Evolutionary conservation across 2,888 invertebrate species (phyloP), one percentile per base, ranked within the genome.

Genomic region (Linnaemya tessellans): DNA sequence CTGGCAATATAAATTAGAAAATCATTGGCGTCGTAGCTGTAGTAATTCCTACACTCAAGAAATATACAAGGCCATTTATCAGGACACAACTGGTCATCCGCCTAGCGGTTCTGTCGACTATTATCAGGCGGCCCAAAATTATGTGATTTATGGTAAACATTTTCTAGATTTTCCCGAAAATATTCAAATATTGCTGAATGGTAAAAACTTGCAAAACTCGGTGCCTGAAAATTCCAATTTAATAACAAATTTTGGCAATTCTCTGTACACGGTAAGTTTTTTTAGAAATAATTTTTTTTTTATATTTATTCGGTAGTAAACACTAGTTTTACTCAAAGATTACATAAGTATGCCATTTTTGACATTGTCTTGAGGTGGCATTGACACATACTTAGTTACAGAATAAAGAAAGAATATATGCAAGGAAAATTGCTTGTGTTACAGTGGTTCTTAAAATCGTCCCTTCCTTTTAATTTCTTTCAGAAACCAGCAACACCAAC

Each of bases 71-170:
- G 88, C 90, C 0, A 89, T 92, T n/a, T 90, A 89, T 54, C 89
- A 88, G 20, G 87, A 89, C 22, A 88, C 87, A 0, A 62, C 78
- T 0, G 90, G 88, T 0, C 90, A 91, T 82, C 92, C 91, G 20
- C 64, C 87, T 7, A 86, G 86, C 18, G 89, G 88, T 15, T 89
- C 88, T 25, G 73, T 82, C 0, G 90, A 89, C 20, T 91, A 91
- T 43, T 89, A 88, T 79, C 89, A 90, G 84, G 90, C 90, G 0
- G 92, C 92, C 8, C 91, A 92, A 80, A 89, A 90, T 5, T 92
- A 91, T 80, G 90, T 91, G 0, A 51, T 92, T 0, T 88, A 84
- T 56, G 91, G 91, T 1, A 88, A 89, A 13, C 74, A 88, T 15
- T 89, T 89, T 77, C 79, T 89, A 0, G 90, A 90, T 71, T 90